Evolutionary conservation across 2,113 vertebrate species (phyloP).

Genomic region (Murina feae): DNA sequence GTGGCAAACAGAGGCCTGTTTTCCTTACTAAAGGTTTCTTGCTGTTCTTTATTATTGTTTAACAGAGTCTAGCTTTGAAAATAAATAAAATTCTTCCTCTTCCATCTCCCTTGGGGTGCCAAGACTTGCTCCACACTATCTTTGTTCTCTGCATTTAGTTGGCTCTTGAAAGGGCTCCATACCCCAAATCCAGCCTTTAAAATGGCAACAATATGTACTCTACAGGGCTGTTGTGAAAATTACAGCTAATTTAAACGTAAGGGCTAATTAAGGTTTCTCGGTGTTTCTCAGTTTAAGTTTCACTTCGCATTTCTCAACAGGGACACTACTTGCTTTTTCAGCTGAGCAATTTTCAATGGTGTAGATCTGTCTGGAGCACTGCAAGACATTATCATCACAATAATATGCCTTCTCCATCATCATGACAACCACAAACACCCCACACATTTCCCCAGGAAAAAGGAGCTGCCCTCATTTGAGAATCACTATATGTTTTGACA

Average conservation of each 20-base stretch:
- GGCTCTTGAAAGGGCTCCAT: conserved; percentile 52
- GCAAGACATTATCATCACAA: background rate
- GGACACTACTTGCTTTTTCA: background rate
- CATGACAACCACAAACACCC: background rate
- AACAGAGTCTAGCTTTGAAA: conserved; percentile 49
- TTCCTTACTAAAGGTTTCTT: conserved; percentile 11
- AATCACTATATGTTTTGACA: background rate
- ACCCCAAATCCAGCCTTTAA: conserved; percentile 64
- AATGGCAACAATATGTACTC: conserved; percentile 54
- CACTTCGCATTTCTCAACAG: conserved; percentile 59
- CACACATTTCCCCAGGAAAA: background rate
- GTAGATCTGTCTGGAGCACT: background rate
- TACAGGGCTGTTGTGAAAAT: conserved; percentile 58
- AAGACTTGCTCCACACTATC: conserved; percentile 24
- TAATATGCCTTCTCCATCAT: background rate
- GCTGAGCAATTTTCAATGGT: background rate
- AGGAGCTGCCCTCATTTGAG: background rate
- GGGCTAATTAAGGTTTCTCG: conserved; percentile 52
- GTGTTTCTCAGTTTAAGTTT: conserved; percentile 43
- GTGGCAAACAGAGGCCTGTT: background rate
- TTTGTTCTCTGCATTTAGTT: conserved; percentile 48
- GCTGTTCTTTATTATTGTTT: conserved; percentile 24
- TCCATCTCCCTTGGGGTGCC: background rate
- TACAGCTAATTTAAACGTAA: conserved; percentile 57
- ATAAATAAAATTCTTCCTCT: conserved; percentile 37